A percentile compares a stretch with the other conserved stretches of the same genome.
Evolutionary conservation across 2,888 invertebrate species (phyloP).

Genomic region (Dysmachus trigonus): DNA sequence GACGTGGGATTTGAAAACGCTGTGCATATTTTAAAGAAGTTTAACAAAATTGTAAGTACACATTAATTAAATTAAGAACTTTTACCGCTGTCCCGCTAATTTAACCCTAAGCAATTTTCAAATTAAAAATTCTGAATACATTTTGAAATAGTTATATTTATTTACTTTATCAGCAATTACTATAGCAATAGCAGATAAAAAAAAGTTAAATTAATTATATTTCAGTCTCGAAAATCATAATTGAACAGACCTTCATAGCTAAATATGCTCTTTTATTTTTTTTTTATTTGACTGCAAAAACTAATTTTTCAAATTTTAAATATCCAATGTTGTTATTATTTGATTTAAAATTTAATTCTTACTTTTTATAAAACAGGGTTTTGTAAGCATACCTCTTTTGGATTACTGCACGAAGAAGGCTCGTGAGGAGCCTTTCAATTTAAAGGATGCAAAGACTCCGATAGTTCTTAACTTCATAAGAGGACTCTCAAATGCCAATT

Average conservation of each 20-base stretch:
- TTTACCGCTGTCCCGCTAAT: too few species aligned
- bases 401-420: slow-evolving; percentile 69
- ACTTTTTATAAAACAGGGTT: slow-evolving; percentile 64
- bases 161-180: too few species aligned
- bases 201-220: too few species aligned
- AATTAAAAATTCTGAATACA: too few species aligned
- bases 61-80: slow-evolving; percentile 2
- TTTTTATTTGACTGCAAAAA: too few species aligned
- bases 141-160: too few species aligned
- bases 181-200: too few species aligned
- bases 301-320: too few species aligned
- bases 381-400: slow-evolving; percentile 68
- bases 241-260: too few species aligned
- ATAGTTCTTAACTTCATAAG: slow-evolving; percentile 67
- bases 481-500: slow-evolving; percentile 70
- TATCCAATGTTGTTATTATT: not conserved
- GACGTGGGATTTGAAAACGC: slow-evolving; percentile 67
- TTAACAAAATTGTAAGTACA: slow-evolving; percentile 69
- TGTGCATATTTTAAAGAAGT: slow-evolving; percentile 66
- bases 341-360: not conserved
- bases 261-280: too few species aligned
- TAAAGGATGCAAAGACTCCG: slow-evolving; percentile 63
- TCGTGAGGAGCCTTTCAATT: slow-evolving; percentile 60
- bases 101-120: too few species aligned
- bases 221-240: too few species aligned